Conservation (phyloP, 2,113 vertebrate species). For the Pagrus major region DNA sequence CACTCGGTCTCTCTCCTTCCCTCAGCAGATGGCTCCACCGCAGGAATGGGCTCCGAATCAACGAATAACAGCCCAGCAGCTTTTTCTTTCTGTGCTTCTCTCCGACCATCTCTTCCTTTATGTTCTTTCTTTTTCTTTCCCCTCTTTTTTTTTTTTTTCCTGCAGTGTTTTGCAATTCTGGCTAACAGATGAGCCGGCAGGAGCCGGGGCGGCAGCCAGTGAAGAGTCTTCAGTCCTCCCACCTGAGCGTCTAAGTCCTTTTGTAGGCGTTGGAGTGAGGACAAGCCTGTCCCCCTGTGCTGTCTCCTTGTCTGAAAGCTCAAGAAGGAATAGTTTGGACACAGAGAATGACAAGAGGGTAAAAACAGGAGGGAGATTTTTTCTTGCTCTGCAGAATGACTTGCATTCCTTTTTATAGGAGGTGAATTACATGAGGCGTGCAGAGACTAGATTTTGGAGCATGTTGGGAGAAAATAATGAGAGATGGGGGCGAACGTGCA, state of each 20-base stretch:
- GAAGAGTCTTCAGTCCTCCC: slow-evolving; percentile 51
- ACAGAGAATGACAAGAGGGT: background rate
- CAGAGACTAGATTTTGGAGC: background rate
- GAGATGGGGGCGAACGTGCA: background rate
- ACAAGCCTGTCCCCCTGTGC: slow-evolving; percentile 26
- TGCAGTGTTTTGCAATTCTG: slow-evolving; percentile 60
- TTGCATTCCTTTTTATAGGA: slow-evolving; percentile 20
- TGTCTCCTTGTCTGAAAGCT: slow-evolving; percentile 23
- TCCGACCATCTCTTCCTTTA: slow-evolving; percentile 43
- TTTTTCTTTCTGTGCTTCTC: slow-evolving; percentile 44
- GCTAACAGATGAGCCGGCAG: slow-evolving; percentile 56
- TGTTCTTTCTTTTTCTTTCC: slow-evolving; percentile 18
- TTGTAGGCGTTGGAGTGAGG: slow-evolving; percentile 44
- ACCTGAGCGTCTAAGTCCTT: slow-evolving; percentile 55
- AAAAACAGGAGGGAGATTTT: background rate
- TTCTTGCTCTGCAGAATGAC: slow-evolving; percentile 4
- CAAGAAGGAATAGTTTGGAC: slow-evolving; percentile 23
- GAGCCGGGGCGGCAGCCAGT: slow-evolving; percentile 45
- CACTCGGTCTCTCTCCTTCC: slow-evolving; percentile 38
- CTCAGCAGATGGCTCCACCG: slow-evolving; percentile 78
- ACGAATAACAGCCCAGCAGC: slow-evolving; percentile 56
- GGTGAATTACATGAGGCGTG: background rate
- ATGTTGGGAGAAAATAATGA: background rate
- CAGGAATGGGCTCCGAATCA: slow-evolving; percentile 71
- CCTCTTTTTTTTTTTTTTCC: slow-evolving; percentile 20